Conservation (phyloP, 2,113 vertebrate genomes). For the Hiodon alosoides region DNA sequence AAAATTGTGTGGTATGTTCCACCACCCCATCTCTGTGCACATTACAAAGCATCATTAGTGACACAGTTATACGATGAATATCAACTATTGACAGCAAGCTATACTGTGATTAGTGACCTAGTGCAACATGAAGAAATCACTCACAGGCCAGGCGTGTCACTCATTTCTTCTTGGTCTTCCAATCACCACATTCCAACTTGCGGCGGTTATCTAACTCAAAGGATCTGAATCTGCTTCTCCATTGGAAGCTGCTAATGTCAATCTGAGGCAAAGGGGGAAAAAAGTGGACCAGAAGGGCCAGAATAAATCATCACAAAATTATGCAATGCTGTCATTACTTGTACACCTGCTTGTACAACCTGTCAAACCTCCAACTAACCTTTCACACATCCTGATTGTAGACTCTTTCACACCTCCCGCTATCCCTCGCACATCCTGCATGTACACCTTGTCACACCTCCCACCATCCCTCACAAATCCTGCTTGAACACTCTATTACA, state of each 20-base stretch:
- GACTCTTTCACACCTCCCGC: not conserved
- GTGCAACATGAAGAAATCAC: not conserved
- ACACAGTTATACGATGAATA: not conserved
- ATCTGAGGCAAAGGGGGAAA: not conserved
- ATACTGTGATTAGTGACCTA: no score
- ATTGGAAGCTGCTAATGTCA: conserved; percentile 11
- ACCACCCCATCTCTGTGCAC: no score
- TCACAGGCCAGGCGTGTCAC: conserved; percentile 26
- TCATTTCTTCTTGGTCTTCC: conserved; percentile 17
- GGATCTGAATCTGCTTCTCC: not conserved
- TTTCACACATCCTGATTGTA: not conserved
- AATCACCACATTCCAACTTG: conserved; percentile 26
- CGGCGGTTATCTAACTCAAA: conserved; percentile 8
- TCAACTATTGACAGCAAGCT: not conserved
- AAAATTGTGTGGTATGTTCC: no score
- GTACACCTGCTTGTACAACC: not conserved
- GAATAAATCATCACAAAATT: conserved; percentile 4
- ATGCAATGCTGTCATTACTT: conserved; percentile 9
- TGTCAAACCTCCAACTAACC: no score
- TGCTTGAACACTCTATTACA: not conserved
- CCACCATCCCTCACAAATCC: not conserved
- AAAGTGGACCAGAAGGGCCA: not conserved
- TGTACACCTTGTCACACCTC: not conserved
- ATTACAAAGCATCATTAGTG: not conserved
- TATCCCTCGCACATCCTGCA: not conserved